phyloP scores from a whole-genome alignment of 2,113 vertebrate species.

The Sceloporus tristichus region DNA sequence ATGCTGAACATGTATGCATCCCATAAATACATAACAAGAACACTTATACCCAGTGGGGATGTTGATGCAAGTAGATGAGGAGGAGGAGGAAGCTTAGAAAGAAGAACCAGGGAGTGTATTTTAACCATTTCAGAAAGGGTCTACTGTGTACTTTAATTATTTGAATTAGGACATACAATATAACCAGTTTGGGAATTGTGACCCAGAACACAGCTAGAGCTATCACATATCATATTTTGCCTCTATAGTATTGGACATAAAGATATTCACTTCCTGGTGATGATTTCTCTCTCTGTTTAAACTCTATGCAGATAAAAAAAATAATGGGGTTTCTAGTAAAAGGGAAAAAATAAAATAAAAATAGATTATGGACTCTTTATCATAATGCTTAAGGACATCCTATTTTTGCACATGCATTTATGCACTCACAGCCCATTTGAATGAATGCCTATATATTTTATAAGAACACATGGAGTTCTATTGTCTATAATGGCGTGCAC shows the following conservation, averaged over 20 bases:
- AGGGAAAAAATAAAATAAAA: slow-evolving; percentile 4
- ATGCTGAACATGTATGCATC: slow-evolving; percentile 15
- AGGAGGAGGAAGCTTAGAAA: not conserved
- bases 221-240: not conserved
- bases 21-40: slow-evolving; percentile 13
- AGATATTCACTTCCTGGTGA: no score
- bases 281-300: not conserved
- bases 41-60: slow-evolving; percentile 17
- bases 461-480: not conserved
- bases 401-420: not conserved
- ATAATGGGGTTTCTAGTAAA: not conserved
- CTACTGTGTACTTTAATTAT: not conserved
- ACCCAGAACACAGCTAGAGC: not conserved
- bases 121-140: slow-evolving; percentile 22
- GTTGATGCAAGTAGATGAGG: no score
- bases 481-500: not conserved
- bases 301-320: not conserved
- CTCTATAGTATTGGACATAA: not conserved
- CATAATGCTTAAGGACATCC: slow-evolving; percentile 31
- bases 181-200: not conserved
- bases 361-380: not conserved
- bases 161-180: no score
- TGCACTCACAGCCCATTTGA: not conserved
- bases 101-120: not conserved
- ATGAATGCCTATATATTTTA: not conserved